Base-by-base conservation (phyloP, 2,113 vertebrate genomes). In the Poeciliopsis prolifica region DNA sequence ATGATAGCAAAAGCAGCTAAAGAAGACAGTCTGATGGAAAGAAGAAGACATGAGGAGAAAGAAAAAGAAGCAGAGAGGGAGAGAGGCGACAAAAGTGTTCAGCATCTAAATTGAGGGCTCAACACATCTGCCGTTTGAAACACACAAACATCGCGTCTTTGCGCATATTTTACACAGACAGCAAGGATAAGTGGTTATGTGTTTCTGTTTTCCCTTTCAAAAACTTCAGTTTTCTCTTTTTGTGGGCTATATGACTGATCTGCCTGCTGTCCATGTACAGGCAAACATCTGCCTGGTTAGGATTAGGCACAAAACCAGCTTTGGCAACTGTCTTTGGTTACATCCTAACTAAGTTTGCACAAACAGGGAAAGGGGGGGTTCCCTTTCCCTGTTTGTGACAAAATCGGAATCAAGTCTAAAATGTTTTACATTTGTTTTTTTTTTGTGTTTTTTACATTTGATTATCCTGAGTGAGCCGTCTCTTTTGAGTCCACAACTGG, bases 291-390 rank as follows among this genome's bases (percentile, higher is more conserved):
- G 85, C 79, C 70, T 9, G 68, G 65, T 72, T 54, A 28, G 85
- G 89, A 93, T 92, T 93, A 92, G 85, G 82, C 86, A 48, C 75
- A 90, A 92, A 72, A 69, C 30, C 80, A 82, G 88, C 80, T n/a
- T 84, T 92, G 89, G 91, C 76, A 85, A 91, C 86, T 87, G 88
- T 89, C 87, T 83, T 82, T 81, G 90, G 82, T 80, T 84, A 84
- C 84, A 86, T 93, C 90, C 87, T 92, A 89, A 92, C 91, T 88
- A 88, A 93, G 89, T 91, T 88, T 86, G 70, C 82, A 83, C 29
- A 29, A 29, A 29, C 29, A 29, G 29, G 29, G 29, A 29, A 29
- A 29, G 29, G 29, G 29, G 29, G 29, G 29, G 29, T 29, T 29
- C 44, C 30, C 51, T 75, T 72, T 65, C 64, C 69, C 54, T 63